Evolutionary conservation across 1,140 invertebrate species (phyloP).

Genomic region (Eumaeus atala): DNA sequence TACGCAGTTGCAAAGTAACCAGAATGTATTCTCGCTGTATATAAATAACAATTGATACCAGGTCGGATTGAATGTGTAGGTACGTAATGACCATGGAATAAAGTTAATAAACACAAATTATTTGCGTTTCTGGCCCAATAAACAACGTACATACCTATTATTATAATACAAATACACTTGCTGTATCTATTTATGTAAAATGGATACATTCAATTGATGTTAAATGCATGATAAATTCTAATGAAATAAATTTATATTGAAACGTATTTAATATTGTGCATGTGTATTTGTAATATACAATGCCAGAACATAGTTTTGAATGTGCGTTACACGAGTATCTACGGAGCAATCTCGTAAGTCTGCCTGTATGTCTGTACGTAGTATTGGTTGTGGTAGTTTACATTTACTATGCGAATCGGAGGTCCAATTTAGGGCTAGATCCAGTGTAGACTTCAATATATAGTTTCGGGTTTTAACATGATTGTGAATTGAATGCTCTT

Average conservation of each 20-base stretch:
- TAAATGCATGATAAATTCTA: conserved; percentile 1
- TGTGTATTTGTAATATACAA: background rate
- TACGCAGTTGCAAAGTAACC: too few species aligned
- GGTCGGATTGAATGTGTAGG: too few species aligned
- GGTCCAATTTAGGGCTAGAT: conserved; percentile 11
- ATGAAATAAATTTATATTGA: conserved; percentile 9
- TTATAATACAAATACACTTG: too few species aligned
- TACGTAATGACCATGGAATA: too few species aligned
- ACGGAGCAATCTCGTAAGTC: background rate
- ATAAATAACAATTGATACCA: too few species aligned
- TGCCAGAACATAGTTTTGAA: conserved; percentile 6
- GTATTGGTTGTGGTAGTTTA: background rate
- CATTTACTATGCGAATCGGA: conserved; percentile 18
- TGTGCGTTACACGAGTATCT: background rate
- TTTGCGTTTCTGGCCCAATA: too few species aligned
- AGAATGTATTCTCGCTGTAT: too few species aligned
- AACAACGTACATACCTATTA: too few species aligned
- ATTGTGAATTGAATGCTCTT: too few species aligned
- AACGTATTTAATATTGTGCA: background rate
- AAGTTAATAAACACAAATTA: too few species aligned
- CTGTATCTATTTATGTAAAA: background rate
- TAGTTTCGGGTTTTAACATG: background rate
- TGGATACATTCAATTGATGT: background rate
- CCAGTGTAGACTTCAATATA: background rate
- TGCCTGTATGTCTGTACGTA: background rate